phyloP scores from a whole-genome alignment of 2,113 vertebrate species.

The Cariama cristata region DNA sequence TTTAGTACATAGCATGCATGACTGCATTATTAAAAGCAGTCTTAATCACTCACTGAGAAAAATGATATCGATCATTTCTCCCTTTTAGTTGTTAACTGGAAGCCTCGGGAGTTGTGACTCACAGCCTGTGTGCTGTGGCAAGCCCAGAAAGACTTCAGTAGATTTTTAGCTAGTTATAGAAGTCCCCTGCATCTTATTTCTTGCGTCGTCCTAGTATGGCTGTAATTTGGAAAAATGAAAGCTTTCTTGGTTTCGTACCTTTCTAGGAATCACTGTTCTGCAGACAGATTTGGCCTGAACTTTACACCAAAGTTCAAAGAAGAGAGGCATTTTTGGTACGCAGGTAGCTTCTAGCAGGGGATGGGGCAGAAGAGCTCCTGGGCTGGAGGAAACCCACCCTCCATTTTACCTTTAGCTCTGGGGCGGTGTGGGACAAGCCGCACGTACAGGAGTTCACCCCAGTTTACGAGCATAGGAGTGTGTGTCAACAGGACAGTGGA shows the following conservation, averaged over 20 bases:
- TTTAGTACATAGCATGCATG: conserved; percentile 46
- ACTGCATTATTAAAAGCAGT: conserved; percentile 41
- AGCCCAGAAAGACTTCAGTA: not conserved
- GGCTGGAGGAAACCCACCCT: not conserved
- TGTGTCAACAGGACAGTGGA: not conserved
- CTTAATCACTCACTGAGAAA: conserved; percentile 59
- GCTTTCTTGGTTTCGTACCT: not conserved
- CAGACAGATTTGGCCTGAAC: not conserved
- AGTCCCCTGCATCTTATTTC: not conserved
- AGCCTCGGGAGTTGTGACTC: conserved; percentile 38
- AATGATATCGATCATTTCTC: conserved; percentile 16
- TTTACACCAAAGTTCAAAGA: not conserved
- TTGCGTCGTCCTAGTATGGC: not conserved
- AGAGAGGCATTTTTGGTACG: not conserved
- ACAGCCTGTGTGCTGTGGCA: not conserved
- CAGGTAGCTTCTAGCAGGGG: not conserved
- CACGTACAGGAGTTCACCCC: not conserved
- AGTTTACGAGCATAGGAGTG: not conserved
- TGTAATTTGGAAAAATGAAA: not conserved
- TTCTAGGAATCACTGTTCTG: not conserved
- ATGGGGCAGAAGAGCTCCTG: not conserved
- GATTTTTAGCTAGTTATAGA: not conserved
- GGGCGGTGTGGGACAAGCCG: not conserved
- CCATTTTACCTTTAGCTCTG: not conserved
- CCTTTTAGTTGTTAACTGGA: conserved; percentile 18